Evolutionary conservation across 2,888 invertebrate genomes (phyloP).

Genomic region (Chalcis sispes): DNA sequence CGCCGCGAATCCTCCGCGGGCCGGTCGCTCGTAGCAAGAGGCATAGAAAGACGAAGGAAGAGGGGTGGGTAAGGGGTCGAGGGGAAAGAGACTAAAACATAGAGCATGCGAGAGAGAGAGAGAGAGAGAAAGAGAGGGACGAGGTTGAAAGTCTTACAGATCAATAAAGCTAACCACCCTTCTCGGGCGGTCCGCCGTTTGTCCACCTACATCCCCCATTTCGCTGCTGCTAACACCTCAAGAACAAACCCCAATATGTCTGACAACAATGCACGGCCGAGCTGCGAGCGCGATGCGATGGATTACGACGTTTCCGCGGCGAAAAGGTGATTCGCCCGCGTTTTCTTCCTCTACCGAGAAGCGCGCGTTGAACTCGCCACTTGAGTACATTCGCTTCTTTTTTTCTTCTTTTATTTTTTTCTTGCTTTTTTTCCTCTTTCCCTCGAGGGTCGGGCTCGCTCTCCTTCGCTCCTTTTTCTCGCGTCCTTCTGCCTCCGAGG

Average conservation of each 20-base stretch:
- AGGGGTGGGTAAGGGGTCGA: neutral
- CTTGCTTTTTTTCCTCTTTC: neutral
- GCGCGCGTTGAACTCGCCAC: slow-evolving; percentile 51
- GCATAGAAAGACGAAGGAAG: neutral
- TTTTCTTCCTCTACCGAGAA: slow-evolving; percentile 10
- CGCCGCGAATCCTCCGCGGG: slow-evolving; percentile 61
- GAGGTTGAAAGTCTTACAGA: slow-evolving; percentile 76
- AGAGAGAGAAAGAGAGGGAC: slow-evolving; percentile 59
- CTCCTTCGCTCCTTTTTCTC: slow-evolving; percentile 13
- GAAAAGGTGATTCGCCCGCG: slow-evolving; percentile 24
- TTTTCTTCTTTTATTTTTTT: neutral
- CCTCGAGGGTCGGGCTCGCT: neutral
- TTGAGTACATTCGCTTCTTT: neutral
- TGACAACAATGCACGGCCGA: slow-evolving; percentile 69
- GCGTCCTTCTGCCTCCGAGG: too few relatives aligned
- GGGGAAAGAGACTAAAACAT: slow-evolving; percentile 51
- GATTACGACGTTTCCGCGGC: slow-evolving; percentile 70
- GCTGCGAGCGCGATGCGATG: slow-evolving; percentile 62
- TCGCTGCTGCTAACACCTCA: slow-evolving; percentile 67
- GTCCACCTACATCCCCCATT: neutral
- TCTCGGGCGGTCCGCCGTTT: slow-evolving; percentile 59
- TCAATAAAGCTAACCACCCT: slow-evolving; percentile 76
- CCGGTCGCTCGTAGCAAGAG: slow-evolving; percentile 54
- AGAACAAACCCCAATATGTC: slow-evolving; percentile 75
- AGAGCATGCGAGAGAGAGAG: slow-evolving; percentile 64